Conservation (phyloP, 1,140 invertebrate genomes). For the Dendrolimus kikuchii region DNA sequence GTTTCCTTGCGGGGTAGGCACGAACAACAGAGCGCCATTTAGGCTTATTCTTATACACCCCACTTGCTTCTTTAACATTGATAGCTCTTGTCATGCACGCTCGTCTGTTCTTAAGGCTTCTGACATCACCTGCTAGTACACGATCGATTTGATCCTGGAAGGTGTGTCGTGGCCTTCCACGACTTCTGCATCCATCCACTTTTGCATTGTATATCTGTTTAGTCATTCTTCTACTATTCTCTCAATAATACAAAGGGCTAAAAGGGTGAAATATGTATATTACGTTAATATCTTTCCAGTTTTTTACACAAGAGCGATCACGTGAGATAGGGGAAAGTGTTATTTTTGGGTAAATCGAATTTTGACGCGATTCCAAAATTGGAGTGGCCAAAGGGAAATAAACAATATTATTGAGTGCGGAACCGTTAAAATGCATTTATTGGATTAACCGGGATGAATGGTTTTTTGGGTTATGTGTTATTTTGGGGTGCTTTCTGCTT, state of each 20-base stretch:
- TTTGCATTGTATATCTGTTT: too few relatives aligned
- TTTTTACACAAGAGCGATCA: slow-evolving; percentile 37
- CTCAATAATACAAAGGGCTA: slow-evolving; percentile 4
- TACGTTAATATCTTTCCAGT: slow-evolving; percentile 33
- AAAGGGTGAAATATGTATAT: slow-evolving; percentile 42
- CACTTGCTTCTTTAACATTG: too few relatives aligned
- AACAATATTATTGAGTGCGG: slow-evolving; percentile 48
- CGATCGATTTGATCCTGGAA: too few relatives aligned
- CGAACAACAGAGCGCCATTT: too few relatives aligned
- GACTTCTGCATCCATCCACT: too few relatives aligned
- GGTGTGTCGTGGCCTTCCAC: too few relatives aligned
- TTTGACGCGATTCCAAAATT: slow-evolving; percentile 51
- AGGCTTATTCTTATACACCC: too few relatives aligned
- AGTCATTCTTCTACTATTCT: too few relatives aligned
- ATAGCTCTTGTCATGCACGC: too few relatives aligned
- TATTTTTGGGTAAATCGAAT: slow-evolving; percentile 63
- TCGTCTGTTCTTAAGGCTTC: too few relatives aligned
- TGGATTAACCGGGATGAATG: slow-evolving; percentile 36
- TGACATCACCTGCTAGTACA: too few relatives aligned
- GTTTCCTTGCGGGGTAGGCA: too few relatives aligned
- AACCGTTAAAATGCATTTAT: slow-evolving; percentile 44
- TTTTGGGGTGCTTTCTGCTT: slow-evolving; percentile 16
- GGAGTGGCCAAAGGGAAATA: slow-evolving; percentile 47
- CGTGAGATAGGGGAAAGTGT: slow-evolving; percentile 26
- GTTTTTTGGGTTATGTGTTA: slow-evolving; percentile 24